Base-by-base conservation (phyloP, 2,888 invertebrate genomes). In the Allophyes oxyacanthae region DNA sequence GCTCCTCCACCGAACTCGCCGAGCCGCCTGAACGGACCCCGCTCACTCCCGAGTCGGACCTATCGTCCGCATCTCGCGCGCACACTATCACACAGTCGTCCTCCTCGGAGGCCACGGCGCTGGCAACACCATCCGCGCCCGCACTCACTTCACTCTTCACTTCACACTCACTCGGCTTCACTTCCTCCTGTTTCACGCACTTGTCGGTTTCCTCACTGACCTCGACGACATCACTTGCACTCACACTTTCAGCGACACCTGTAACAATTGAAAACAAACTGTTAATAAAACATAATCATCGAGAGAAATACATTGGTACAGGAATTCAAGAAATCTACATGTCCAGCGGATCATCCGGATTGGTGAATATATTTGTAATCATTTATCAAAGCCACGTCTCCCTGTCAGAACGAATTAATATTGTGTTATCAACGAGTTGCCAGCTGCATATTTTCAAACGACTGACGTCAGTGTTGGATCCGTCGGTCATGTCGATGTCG, bases 1-100 rank as follows among this genome's bases (percentile, higher is more conserved):
- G 95, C 87, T 96, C 96, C 84, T 96, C 97, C 89, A 96, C 96
- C 79, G 97, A 95, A 91, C 97, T 97, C 95, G 97, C 97, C 84
- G 94, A 94, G 78, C 96, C 95, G 81, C 95, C 95, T 82, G 96
- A 96, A 79, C 96, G 95, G 83, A 96, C 93, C 55, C 96, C 96
- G 91, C 97, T 96, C 94, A 97, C 96, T 92, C 97, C 96, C 84
- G 96, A 95, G 91, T 96, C 96, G 90, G 95, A 95, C 83, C 92
- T 88, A 81, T 92, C 94, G 91, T 94, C 94, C 91, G 93, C 94
- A 94, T 93, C 92, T 85, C 90, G 90, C 86, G 93, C 90, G 90
- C 95, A 94, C 94, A 95, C 95, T 92, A 95, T 95, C 90, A 95
- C 95, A 94, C 95, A 95, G 86, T 95, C 95, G 94, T 95, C 95